Evolutionary conservation across 2,888 invertebrate genomes (phyloP), one percentile per base, ranked within the genome.

Genomic region (Leuctra nigra): DNA sequence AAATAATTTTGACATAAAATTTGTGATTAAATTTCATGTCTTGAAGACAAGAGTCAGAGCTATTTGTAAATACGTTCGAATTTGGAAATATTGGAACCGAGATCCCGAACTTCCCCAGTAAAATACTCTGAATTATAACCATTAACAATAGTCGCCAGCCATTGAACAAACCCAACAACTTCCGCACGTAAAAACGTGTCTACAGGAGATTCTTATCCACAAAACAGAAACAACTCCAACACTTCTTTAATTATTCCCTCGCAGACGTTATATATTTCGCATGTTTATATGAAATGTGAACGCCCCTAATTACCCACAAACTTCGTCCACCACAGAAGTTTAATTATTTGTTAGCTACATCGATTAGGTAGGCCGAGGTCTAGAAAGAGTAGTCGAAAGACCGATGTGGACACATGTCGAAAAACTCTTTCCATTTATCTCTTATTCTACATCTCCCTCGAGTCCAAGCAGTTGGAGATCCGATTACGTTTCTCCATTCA

Each of bases 291-390:
- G 22, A 23, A 44, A 44, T 6, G 44, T 22, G 44, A 44, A 44
- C 44, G 44, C 44, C 44, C 23, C 44, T 44, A 44, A 44, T 44
- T 44, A 44, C 23, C 22, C 23, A 23, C 44, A 44, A 44, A 44
- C 44, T 22, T 44, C 22, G n/a, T n/a, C n/a, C n/a, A n/a, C 20
- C 16, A 39, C 39, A 18, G 20, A 18, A 39, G 39, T 39, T 39
- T 39, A 39, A 39, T 39, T 39, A 20, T 39, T 18, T 39, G 13
- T 39, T 39, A 18, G 39, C 16, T 7, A 39, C 39, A 39, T 39
- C 18, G 39, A 18, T 39, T 20, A 20, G 39, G 39, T 39, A 20
- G 39, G 39, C 20, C 20, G 18, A 20, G 20, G 7, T n/a, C n/a
- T n/a, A n/a, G 20, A 23, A 44, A 44, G 44, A 44, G 23, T 44